Base-by-base conservation (phyloP, 2,113 vertebrate genomes). In the Paratilapia polleni region DNA sequence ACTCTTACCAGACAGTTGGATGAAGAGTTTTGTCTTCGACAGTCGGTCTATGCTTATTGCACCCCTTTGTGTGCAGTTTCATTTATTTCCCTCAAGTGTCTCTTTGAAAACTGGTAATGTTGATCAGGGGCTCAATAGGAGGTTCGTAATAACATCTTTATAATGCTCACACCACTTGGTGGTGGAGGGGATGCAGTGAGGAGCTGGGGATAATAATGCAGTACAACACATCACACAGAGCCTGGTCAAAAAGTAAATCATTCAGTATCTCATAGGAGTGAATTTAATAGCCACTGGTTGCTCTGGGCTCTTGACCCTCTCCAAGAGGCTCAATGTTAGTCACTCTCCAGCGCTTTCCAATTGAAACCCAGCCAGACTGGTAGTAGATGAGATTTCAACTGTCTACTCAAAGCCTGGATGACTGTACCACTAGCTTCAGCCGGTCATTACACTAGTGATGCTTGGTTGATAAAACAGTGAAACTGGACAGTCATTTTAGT, bases 251-350 rank as follows among this genome's bases (percentile, higher is more conserved):
- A 94, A 91, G 91, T 90, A 92, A 89, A 93, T 85, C 94, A 93
- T 94, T 95, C 89, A 80, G 91, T 93, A 92, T 90, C 90, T 92
- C 91, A 90, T 92, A 94, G 91, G 91, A 95, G 93, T 90, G 92
- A 94, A 92, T 95, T 95, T 95, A 95, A 95, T 94, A 93, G 94
- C 91, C 90, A 88, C 89, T 92, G 89, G 88, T 92, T 92, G 92
- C 94, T 92, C 92, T 81, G 85, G 91, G 92, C 93, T 92, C 93
- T 95, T 95, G 93, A 96, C 94, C 94, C 94, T 91, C 91, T 95
- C 90, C 88, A 83, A 90, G 91, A 94, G 93, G 84, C 89, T 90
- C 83, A 89, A 87, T 88, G 92, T 93, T 94, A 94, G 94, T 95
- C 93, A 95, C 95, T 95, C 94, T 95, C 87, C 92, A 94, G 87